A percentile compares a stretch with the other conserved stretches of the same genome.
phyloP scores from a whole-genome alignment of 35 echinoderm and acorn worm species.

The Holothuria glaberrima region DNA sequence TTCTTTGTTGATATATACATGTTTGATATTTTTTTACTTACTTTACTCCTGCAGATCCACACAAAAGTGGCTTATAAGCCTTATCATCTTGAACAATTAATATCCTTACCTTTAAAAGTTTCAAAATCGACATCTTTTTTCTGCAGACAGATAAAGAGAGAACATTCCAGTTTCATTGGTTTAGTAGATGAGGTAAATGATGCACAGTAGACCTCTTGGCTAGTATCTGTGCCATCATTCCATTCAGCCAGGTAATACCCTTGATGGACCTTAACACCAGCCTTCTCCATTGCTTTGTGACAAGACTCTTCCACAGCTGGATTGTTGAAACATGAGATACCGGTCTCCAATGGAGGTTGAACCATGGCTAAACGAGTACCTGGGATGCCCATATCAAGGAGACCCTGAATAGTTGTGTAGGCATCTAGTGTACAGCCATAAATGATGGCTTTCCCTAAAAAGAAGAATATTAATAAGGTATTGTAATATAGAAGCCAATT shows the following conservation, averaged over 20 bases:
- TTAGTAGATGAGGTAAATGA: constrained; percentile 92
- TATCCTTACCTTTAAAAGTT: constrained; percentile 90
- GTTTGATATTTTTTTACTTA: too few species aligned
- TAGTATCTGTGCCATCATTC: constrained; percentile 92
- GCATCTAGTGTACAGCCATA: constrained; percentile 90
- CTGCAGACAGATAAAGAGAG: constrained; percentile 90
- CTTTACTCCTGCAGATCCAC: background rate
- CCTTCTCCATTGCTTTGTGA: constrained; percentile 45
- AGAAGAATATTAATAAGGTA: background rate
- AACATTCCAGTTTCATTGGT: constrained; percentile 97
- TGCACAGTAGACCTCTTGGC: constrained; percentile 72
- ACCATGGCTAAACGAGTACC: constrained; percentile 78
- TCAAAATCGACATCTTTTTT: constrained; percentile 92
- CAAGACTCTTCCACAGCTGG: constrained; percentile 65
- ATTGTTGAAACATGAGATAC: constrained; percentile 91
- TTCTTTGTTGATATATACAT: too few species aligned
- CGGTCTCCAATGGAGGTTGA: constrained; percentile 77
- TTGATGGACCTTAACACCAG: constrained; percentile 68
- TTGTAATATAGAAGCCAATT: background rate
- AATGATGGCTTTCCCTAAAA: constrained; percentile 90
- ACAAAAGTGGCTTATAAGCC: background rate
- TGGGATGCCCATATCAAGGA: constrained; percentile 69
- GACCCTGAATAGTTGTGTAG: constrained; percentile 76
- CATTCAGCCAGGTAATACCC: constrained; percentile 95
- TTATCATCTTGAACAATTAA: background rate